Evolutionary conservation across 2,888 invertebrate species (phyloP), one percentile per base, ranked within the genome.

Genomic region (Philereme vetulata): DNA sequence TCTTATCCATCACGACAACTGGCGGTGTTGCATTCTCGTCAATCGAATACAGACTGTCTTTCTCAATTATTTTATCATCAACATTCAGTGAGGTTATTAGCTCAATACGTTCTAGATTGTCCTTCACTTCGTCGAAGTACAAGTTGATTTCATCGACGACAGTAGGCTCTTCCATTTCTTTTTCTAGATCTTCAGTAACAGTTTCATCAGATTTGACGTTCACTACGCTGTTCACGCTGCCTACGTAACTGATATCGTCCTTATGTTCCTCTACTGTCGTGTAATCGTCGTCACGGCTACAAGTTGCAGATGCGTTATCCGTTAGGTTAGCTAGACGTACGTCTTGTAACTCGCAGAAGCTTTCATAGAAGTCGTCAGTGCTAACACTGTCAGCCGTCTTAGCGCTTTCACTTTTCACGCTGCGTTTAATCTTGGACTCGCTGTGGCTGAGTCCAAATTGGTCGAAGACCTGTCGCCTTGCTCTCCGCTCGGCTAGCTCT

Each of bases 401-500:
- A 9, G 74, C 67, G 4, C 68, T 64, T 11, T 72, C 72, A 44
- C 70, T 80, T 40, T 65, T 72, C 4, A 70, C 60, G 43, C 62
- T 72, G 32, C 67, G 72, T 2, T 72, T 70, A 49, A 80, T 60
- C 32, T 66, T 71, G 4, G 78, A 72, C 34, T 85, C 81, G 63
- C 83, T 84, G 7, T 74, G 76, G 60, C 78, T 76, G 10, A 71
- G 58, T 11, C 75, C 80, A 52, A 74, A 74, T 54, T 81, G 77
- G 51, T 84, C 79, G 65, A 80, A 86, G 0, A 88, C 69, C 35
- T 75, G 76, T 2, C 90, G 81, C 40, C 90, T 76, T 3, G 79
- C 81, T 52, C 78, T 79, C 36, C 90, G 74, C 61, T 91, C 91
- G 4, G 72, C 76, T 5, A 91, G 65, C 66, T 89, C 90, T 61